A percentile compares a stretch with the other conserved stretches of the same genome.
phyloP scores from a whole-genome alignment of 2,113 vertebrate species.

The Notechis scutatus region DNA sequence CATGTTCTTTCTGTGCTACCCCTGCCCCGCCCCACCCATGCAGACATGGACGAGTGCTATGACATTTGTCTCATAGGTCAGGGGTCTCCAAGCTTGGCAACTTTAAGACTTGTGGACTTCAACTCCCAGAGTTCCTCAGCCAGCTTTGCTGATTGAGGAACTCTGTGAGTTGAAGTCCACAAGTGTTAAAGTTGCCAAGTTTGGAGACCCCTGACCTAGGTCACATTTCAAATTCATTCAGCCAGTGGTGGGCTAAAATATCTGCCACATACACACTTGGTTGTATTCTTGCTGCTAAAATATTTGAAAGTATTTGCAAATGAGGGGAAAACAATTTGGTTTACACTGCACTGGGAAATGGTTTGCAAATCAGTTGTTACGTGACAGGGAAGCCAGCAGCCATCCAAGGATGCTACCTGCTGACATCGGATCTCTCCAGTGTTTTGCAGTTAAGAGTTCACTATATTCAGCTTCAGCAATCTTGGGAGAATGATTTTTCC shows the following conservation, averaged over 20 bases:
- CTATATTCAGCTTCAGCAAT: fast-evolving
- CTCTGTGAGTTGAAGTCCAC: too few species aligned
- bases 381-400: neutral
- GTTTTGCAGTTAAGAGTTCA: neutral
- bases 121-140: too few species aligned
- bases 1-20: neutral
- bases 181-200: too few species aligned
- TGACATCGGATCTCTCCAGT: neutral
- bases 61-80: neutral
- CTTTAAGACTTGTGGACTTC: too few species aligned
- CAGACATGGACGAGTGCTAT: neutral
- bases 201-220: neutral
- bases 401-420: neutral
- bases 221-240: neutral
- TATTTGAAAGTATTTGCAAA: neutral
- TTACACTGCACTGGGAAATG: neutral
- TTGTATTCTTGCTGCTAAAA: too few species aligned
- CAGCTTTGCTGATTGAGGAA: too few species aligned
- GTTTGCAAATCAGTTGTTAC: neutral
- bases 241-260: neutral
- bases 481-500: neutral
- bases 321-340: neutral
- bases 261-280: too few species aligned
- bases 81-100: too few species aligned
- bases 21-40: neutral